These are phyloP conservation scores for Melanotaenia trifasciata DNA, from an alignment of 2,797 vertebrate species.

Conservation along the genomic window DNA sequence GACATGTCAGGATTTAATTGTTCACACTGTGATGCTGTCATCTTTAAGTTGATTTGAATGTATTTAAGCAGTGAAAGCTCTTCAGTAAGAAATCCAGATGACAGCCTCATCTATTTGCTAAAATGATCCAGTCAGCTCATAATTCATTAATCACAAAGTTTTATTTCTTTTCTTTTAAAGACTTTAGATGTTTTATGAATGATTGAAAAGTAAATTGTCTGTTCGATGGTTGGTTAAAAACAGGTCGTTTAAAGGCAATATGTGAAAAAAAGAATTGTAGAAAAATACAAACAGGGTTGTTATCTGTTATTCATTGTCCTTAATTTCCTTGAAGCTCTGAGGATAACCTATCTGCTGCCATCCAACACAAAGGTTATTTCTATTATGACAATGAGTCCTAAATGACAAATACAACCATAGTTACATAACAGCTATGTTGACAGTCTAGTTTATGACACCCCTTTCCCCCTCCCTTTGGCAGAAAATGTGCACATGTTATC, in stretches of 20 bases:
- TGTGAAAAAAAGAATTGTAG: background rate
- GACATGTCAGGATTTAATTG: conserved; percentile 52
- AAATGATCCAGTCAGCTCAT: conserved; percentile 23
- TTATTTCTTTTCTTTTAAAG: conserved; percentile 2
- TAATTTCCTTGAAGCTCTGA: conserved; percentile 27
- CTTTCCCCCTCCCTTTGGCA: background rate
- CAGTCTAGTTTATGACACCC: conserved; percentile 5
- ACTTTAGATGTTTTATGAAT: conserved; percentile 4
- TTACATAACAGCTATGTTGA: conserved; percentile 22
- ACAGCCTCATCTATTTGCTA: conserved; percentile 22
- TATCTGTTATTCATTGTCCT: conserved; percentile 18
- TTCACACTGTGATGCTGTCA: conserved; percentile 45
- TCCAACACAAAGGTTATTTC: conserved; percentile 46
- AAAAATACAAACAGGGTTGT: background rate
- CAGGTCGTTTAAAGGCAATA: background rate
- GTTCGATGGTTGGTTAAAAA: background rate
- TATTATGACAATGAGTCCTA: conserved; percentile 18
- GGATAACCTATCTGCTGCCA: conserved; percentile 37
- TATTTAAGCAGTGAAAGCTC: conserved; percentile 35
- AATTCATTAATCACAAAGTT: conserved; percentile 10
- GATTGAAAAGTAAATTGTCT: background rate
- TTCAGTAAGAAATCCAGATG: conserved; percentile 23
- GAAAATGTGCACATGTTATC: background rate
- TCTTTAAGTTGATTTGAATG: conserved; percentile 54
- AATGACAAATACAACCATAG: conserved; percentile 31